Evolutionary conservation across 2,888 invertebrate species (phyloP).

Genomic region (Phasia obesa): DNA sequence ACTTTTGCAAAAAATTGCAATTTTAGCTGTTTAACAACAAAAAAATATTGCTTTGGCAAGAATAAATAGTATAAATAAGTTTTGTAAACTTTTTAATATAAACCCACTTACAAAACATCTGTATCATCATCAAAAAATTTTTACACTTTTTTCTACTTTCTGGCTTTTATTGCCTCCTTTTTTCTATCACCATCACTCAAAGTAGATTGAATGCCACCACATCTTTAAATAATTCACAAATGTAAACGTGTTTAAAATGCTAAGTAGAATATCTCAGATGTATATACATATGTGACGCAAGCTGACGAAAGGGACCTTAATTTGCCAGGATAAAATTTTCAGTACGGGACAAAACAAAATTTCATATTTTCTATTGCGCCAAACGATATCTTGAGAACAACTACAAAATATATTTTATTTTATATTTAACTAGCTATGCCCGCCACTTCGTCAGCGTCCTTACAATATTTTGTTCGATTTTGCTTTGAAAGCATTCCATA

Average conservation of each 20-base stretch:
- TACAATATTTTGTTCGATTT: too few relatives aligned
- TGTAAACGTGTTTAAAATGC: slow-evolving; percentile 52
- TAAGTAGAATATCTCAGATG: slow-evolving; percentile 17
- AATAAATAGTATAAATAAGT: slow-evolving; percentile 30
- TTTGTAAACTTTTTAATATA: slow-evolving; percentile 43
- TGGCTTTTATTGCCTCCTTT: background rate
- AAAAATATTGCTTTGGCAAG: too few relatives aligned
- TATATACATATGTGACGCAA: background rate
- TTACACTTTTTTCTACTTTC: slow-evolving; percentile 34
- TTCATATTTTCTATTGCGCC: too few relatives aligned
- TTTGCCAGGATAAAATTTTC: too few relatives aligned
- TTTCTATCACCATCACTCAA: background rate
- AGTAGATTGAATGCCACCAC: slow-evolving; percentile 28
- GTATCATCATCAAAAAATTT: slow-evolving; percentile 49
- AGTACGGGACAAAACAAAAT: too few relatives aligned
- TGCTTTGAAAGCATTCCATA: too few relatives aligned
- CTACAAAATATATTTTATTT: too few relatives aligned
- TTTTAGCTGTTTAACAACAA: slow-evolving; percentile 17
- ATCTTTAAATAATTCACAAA: slow-evolving; percentile 10
- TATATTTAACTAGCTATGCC: too few relatives aligned
- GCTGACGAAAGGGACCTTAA: too few relatives aligned
- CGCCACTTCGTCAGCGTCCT: too few relatives aligned
- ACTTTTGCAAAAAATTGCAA: too few relatives aligned
- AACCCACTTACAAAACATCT: slow-evolving; percentile 40
- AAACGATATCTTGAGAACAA: too few relatives aligned